Percentiles rank a stretch among this genome's conserved stretches.
Evolutionary conservation across 2,113 vertebrate species (phyloP).

Genomic region (Rhinogobius similis): DNA sequence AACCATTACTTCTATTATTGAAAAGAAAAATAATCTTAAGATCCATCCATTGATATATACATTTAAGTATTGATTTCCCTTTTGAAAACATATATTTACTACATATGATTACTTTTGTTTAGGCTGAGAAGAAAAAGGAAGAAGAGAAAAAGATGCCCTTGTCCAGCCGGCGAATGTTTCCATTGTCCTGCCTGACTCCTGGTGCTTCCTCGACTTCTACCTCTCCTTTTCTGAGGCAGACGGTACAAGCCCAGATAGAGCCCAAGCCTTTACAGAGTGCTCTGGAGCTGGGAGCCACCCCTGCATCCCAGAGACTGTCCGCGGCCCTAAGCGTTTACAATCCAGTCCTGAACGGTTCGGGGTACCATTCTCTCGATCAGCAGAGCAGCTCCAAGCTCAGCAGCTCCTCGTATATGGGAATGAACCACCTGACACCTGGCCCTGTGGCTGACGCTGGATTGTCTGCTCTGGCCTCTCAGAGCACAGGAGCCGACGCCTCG

Average conservation of each 20-base stretch:
- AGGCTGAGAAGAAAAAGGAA: conserved; percentile 91
- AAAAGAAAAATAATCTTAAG: not conserved
- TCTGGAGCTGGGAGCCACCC: conserved; percentile 69
- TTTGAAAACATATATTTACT: not conserved
- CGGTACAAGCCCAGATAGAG: conserved; percentile 76
- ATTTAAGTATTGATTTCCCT: not conserved
- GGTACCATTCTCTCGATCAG: conserved; percentile 71
- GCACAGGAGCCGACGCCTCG: conserved; percentile 61
- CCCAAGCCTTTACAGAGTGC: conserved; percentile 71
- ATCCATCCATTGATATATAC: not conserved
- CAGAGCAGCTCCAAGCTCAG: conserved; percentile 48
- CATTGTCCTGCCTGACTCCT: conserved; percentile 82
- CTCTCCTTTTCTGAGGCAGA: conserved; percentile 79
- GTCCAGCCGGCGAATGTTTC: conserved; percentile 88
- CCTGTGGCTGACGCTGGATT: conserved; percentile 66
- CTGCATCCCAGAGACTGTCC: conserved; percentile 72
- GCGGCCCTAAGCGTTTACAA: conserved; percentile 69
- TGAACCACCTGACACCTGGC: conserved; percentile 57
- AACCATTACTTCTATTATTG: not conserved
- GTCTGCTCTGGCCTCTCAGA: conserved; percentile 67
- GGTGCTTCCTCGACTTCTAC: conserved; percentile 78
- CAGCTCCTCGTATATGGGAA: conserved; percentile 54
- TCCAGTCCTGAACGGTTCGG: conserved; percentile 76
- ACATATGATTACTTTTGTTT: conserved; percentile 35
- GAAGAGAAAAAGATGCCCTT: conserved; percentile 87